phyloP scores from a whole-genome alignment of 2,797 vertebrate species.

The Sphenopsis melanotis region DNA sequence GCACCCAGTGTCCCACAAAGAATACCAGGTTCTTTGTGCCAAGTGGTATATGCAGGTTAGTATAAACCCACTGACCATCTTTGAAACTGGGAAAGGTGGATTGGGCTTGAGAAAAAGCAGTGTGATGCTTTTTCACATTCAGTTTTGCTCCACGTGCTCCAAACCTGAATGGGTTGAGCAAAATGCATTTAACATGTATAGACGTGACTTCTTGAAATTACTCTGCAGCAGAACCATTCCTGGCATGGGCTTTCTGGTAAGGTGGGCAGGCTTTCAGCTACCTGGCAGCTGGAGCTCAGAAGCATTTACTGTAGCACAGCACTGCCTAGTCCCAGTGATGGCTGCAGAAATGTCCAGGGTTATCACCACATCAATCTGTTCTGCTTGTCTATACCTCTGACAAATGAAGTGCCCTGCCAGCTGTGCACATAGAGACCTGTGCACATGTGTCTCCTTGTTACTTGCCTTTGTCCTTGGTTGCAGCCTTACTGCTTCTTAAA shows the following conservation, averaged over 20 bases:
- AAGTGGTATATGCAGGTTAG: neutral
- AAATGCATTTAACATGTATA: neutral
- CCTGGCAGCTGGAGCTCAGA: neutral
- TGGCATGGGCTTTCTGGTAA: neutral
- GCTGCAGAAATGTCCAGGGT: neutral
- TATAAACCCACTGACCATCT: neutral
- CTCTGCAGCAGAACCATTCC: neutral
- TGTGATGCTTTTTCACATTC: neutral
- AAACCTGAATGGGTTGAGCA: neutral
- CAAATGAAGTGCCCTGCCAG: neutral
- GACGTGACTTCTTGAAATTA: neutral
- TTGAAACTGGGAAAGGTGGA: neutral
- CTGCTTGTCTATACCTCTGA: neutral
- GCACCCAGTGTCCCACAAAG: neutral
- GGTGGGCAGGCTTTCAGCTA: neutral
- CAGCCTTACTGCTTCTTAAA: neutral
- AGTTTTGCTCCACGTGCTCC: neutral
- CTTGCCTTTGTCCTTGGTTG: neutral
- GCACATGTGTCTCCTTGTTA: accelerated
- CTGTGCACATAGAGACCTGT: neutral
- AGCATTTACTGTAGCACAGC: neutral
- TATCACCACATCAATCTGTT: neutral
- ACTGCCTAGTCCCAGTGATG: neutral
- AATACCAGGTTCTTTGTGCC: neutral
- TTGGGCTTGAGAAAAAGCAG: neutral